Base-by-base conservation (phyloP, 1,140 invertebrate genomes). In the Calliopsis andreniformis region DNA sequence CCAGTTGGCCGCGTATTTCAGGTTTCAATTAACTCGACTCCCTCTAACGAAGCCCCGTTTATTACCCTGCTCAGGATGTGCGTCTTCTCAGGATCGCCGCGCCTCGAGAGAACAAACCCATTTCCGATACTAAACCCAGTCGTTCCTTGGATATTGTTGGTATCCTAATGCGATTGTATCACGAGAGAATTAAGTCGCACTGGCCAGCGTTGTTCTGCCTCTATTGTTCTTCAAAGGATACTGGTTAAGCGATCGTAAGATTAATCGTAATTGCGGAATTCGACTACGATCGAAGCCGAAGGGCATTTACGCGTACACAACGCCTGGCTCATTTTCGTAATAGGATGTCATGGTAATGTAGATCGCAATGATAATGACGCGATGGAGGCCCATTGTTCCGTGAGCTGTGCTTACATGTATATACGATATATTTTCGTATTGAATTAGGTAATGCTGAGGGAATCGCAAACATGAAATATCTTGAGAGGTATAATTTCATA, bases 151-250 rank as follows among this genome's bases (percentile, higher is more conserved):
- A 73, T 78, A 76, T 83, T 69, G 73, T 51, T 45, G 67, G 43
- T 61, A 43, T 82, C 81, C 79, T 82, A 82, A 83, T 82, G 81
- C 76, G 75, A 83, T 82, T 66, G 45, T 73, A 75, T 78, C 81
- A 66, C 69, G 69, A 58, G 63, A 63, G 79, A 69, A 83, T 83
- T 75, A 82, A 82, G 69, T 76, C 67, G 79, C 64, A 63, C 78
- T 58, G 35, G 49, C 25, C 47, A 20, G n/a, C 61, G 56, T 39
- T 12, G 53, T 20, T 10, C 35, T 39, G 5, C 35, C 45, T 62
- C 68, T 39, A 83, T 78, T 75, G 69, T 78, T 73, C 58, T 70
- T 28, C 35, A 42, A 62, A 51, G 79, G 63, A 64, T 53, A 10
- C 14, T 14, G 8, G 35, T 63, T 25, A 39, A 28, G 0, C 42